These are phyloP conservation scores for Eulithis testata DNA, from an alignment of 2,888 invertebrate species.

Conservation along the genomic window DNA sequence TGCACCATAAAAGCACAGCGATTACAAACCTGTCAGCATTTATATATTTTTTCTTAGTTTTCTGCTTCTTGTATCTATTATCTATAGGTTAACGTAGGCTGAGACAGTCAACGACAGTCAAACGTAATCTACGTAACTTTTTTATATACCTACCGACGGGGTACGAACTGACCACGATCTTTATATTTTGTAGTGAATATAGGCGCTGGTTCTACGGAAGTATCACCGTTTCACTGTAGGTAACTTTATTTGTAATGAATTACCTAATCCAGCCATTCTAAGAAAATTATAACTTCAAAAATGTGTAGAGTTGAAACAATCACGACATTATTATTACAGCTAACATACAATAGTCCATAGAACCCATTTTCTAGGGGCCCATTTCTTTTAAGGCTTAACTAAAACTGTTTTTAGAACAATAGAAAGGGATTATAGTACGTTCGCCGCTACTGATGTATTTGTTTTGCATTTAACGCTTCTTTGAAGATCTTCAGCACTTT, in stretches of 20 bases:
- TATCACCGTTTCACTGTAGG: too few species aligned
- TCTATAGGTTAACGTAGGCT: too few species aligned
- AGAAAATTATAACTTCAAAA: background rate
- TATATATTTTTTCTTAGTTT: too few species aligned
- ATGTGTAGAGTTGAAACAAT: background rate
- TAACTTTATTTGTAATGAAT: background rate
- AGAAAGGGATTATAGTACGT: slow-evolving; percentile 52
- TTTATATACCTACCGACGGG: too few species aligned
- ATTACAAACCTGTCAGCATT: too few species aligned
- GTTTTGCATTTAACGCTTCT: slow-evolving; percentile 35
- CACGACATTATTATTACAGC: background rate
- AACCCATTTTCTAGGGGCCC: slow-evolving; percentile 22
- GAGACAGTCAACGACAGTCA: too few species aligned
- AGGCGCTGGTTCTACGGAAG: too few species aligned
- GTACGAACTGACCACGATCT: too few species aligned
- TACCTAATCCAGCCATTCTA: background rate
- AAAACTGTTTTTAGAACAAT: slow-evolving; percentile 60
- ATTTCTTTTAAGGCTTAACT: slow-evolving; percentile 63
- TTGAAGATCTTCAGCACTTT: slow-evolving; percentile 35
- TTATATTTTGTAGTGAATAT: too few species aligned
- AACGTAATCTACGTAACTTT: too few species aligned
- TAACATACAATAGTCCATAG: slow-evolving; percentile 9
- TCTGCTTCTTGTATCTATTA: too few species aligned
- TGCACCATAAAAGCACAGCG: too few species aligned
- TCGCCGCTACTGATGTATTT: slow-evolving; percentile 54